These are phyloP conservation scores for Rhogogaster chlorosoma DNA, from an alignment of 2,888 invertebrate species.

Conservation along the genomic window DNA sequence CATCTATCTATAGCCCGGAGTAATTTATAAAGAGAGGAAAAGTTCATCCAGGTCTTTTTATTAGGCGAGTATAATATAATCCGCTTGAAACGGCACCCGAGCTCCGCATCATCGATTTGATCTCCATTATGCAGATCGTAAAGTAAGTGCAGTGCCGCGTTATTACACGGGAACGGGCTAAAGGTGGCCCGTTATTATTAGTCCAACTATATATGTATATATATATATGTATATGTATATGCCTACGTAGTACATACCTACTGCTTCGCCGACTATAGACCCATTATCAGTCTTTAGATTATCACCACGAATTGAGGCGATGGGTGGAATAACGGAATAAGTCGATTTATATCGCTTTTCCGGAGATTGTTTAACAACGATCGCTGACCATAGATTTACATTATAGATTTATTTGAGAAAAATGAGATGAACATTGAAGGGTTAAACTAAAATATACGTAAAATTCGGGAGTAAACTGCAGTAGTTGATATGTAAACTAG, in stretches of 20 bases:
- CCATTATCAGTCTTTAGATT: background rate
- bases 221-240: background rate
- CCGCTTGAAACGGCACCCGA: background rate
- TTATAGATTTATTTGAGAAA: too few relatives aligned
- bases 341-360: too few relatives aligned
- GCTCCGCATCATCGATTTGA: constrained; percentile 36
- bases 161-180: constrained; percentile 29
- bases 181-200: constrained; percentile 40
- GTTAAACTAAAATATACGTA: too few relatives aligned
- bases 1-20: background rate
- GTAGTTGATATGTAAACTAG: background rate
- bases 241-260: background rate
- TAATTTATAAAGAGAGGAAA: background rate
- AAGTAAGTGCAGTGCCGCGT: constrained; percentile 26
- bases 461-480: background rate
- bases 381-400: background rate
- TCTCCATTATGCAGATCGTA: constrained; percentile 46
- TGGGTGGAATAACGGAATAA: too few relatives aligned
- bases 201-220: background rate
- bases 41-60: background rate
- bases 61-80: background rate
- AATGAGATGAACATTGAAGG: too few relatives aligned
- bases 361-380: background rate
- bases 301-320: background rate
- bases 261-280: background rate